Conservation (phyloP, 1,140 invertebrate genomes). For the Panagrolaimus sp. region DNA sequence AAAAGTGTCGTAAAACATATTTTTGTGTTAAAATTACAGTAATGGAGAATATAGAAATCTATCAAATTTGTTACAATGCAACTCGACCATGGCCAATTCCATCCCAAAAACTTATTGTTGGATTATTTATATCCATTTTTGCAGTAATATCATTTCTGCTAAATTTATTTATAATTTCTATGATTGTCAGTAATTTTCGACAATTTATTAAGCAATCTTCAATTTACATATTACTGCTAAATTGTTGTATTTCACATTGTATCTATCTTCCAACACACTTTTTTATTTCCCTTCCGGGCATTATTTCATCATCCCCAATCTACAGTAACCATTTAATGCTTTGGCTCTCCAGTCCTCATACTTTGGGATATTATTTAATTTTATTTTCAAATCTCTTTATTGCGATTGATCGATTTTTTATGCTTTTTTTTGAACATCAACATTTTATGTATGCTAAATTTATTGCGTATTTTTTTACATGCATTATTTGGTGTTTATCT, state of each 20-base stretch:
- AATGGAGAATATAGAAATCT: too few relatives aligned
- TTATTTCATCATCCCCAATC: background rate
- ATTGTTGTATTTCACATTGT: background rate
- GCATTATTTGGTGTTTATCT: background rate
- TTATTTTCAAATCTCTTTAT: background rate
- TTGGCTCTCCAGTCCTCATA: background rate
- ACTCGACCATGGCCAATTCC: too few relatives aligned
- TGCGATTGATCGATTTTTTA: constrained; percentile 4
- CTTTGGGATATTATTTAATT: background rate
- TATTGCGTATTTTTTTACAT: background rate
- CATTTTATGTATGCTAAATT: background rate
- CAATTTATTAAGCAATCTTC: too few relatives aligned
- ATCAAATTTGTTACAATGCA: too few relatives aligned
- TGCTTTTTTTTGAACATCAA: background rate
- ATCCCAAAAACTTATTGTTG: too few relatives aligned
- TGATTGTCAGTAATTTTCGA: too few relatives aligned
- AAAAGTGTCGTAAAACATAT: too few relatives aligned
- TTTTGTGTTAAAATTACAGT: too few relatives aligned
- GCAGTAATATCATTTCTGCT: too few relatives aligned
- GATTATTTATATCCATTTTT: too few relatives aligned
- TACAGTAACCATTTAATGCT: background rate
- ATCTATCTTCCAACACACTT: constrained; percentile 6
- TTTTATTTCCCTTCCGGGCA: background rate
- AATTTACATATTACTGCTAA: background rate
- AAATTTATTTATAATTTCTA: too few relatives aligned